These are phyloP conservation scores for Acanthosepion pharaonis DNA, from an alignment of 2,888 invertebrate species.

Conservation along the genomic window DNA sequence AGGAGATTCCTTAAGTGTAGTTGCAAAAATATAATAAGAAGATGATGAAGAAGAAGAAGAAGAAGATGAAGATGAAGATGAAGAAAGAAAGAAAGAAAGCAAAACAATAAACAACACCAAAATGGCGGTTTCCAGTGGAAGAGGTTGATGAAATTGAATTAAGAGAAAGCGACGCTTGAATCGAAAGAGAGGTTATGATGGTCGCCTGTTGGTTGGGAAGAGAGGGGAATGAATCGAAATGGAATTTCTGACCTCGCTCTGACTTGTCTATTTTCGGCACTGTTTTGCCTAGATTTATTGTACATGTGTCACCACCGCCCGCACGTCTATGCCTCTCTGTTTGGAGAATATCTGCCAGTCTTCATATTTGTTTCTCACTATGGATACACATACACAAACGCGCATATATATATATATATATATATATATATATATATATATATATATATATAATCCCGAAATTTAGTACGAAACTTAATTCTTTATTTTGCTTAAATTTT, in stretches of 20 bases:
- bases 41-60: background rate
- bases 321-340: background rate
- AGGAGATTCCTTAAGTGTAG: too few species aligned
- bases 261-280: background rate
- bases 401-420: background rate
- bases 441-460: background rate
- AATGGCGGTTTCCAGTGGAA: background rate
- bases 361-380: background rate
- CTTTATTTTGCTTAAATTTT: too few species aligned
- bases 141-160: background rate
- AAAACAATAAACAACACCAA: background rate
- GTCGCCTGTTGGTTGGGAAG: background rate
- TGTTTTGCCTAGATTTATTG: background rate
- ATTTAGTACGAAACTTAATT: background rate
- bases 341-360: background rate
- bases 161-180: background rate
- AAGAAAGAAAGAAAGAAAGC: background rate
- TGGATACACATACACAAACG: background rate
- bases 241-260: background rate
- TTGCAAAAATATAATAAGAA: background rate
- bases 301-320: background rate
- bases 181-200: background rate
- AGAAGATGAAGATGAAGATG: background rate
- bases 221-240: background rate
- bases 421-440: slow-evolving; percentile 4